A percentile compares a stretch with the other conserved stretches of the same genome.
phyloP scores from a whole-genome alignment of 1,140 invertebrate genomes.

The Elysia chlorotica region DNA sequence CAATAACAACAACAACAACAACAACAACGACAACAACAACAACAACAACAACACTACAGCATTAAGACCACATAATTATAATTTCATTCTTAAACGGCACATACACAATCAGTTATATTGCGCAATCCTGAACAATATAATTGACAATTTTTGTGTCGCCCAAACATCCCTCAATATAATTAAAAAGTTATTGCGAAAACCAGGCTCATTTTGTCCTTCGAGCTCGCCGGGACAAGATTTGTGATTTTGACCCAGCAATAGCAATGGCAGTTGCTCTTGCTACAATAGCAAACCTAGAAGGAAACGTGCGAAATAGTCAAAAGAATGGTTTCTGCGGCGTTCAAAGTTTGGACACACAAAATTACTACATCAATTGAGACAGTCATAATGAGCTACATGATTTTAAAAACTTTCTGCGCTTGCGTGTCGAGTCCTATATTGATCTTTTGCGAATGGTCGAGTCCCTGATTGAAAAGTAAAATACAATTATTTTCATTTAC shows the following conservation, averaged over 20 bases:
- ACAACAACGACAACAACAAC: neutral
- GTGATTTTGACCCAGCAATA: neutral
- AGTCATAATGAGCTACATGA: constrained; percentile 5
- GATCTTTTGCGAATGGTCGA: constrained; percentile 5
- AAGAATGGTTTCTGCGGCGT: neutral
- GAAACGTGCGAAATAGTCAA: neutral
- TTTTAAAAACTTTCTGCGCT: constrained; percentile 16
- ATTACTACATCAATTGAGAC: neutral
- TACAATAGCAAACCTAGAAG: neutral
- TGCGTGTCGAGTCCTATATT: constrained; percentile 6
- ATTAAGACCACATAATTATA: no score
- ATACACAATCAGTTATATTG: neutral
- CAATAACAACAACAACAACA: no score
- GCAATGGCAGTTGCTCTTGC: neutral
- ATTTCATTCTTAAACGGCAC: no score
- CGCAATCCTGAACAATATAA: no score
- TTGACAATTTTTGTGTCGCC: neutral
- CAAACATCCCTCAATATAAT: neutral
- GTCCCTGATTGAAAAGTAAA: constrained; percentile 12
- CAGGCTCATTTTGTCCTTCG: neutral
- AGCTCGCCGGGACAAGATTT: neutral
- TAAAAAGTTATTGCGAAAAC: neutral
- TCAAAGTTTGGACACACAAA: neutral
- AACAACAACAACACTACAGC: neutral
- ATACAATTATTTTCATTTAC: constrained; percentile 19